phyloP scores from a whole-genome alignment of 2,113 vertebrate species.

The Casuarius casuarius region DNA sequence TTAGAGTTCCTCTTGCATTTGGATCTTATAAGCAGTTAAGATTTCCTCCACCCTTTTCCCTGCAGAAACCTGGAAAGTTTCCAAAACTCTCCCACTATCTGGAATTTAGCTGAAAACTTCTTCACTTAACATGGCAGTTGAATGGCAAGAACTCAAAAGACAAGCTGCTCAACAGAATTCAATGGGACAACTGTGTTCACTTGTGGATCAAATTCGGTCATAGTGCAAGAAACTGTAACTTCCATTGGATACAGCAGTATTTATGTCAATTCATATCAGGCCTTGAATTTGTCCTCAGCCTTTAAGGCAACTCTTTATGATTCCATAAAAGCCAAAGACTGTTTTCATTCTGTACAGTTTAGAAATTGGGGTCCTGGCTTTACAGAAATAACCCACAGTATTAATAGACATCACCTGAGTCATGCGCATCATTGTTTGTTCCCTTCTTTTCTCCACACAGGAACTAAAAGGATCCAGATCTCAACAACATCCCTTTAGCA shows the following conservation, averaged over 20 bases:
- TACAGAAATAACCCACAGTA: conserved; percentile 50
- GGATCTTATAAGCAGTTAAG: neutral
- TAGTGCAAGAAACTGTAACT: neutral
- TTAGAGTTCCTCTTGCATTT: neutral
- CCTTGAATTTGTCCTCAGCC: neutral
- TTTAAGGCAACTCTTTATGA: conserved; percentile 32
- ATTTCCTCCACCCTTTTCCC: neutral
- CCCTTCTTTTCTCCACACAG: conserved; percentile 22
- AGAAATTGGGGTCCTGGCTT: conserved; percentile 46
- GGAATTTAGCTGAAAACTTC: neutral
- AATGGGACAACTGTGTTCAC: conserved; percentile 8
- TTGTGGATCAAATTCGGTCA: neutral
- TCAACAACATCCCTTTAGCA: neutral
- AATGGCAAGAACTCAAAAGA: neutral
- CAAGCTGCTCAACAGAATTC: neutral
- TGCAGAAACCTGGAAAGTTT: neutral
- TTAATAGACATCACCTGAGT: too few species aligned
- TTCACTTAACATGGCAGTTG: neutral
- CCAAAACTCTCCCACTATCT: neutral
- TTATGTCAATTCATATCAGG: neutral
- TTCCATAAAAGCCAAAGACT: conserved; percentile 51
- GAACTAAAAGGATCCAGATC: conserved; percentile 3
- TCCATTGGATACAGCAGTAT: neutral
- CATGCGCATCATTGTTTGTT: neutral
- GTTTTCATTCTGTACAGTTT: conserved; percentile 15